Percentiles rank a stretch among this genome's conserved stretches.
These are phyloP conservation scores for Pangasius mekongensis DNA, from an alignment of 2,797 vertebrate genomes.

Conservation along the genomic window DNA sequence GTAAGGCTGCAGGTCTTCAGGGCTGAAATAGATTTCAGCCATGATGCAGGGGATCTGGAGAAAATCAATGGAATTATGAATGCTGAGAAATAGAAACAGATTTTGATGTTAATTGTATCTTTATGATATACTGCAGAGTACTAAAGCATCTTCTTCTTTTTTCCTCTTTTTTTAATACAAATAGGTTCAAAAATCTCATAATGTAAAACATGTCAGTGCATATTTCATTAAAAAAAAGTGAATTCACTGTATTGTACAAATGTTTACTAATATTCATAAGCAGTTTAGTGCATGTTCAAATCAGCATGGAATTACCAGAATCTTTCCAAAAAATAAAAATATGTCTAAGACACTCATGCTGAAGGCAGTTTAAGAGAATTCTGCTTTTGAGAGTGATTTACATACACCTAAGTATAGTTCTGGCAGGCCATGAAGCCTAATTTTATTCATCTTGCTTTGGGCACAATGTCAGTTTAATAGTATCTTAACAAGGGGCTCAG, in stretches of 20 bases:
- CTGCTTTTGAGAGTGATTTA: constrained; percentile 23
- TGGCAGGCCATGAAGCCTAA: constrained; percentile 9
- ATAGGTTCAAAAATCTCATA: not conserved
- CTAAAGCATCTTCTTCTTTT: too few relatives aligned
- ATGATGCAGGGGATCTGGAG: not conserved
- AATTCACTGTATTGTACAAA: not conserved
- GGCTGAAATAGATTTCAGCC: constrained; percentile 1
- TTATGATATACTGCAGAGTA: not conserved
- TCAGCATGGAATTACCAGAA: constrained; percentile 4
- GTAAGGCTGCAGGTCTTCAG: not conserved
- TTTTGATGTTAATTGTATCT: not conserved
- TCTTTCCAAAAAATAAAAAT: not conserved
- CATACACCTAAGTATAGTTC: constrained; percentile 13
- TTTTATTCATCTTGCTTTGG: constrained; percentile 12
- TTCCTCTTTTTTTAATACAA: not conserved
- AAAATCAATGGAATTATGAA: not conserved
- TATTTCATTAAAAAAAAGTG: not conserved
- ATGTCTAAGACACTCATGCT: not conserved
- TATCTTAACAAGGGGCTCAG: constrained; percentile 22
- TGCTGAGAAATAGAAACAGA: not conserved
- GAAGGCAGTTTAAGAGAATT: constrained; percentile 25
- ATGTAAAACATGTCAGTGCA: not conserved
- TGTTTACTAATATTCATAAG: not conserved
- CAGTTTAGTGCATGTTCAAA: constrained; percentile 10
- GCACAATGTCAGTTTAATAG: constrained; percentile 35